Evolutionary conservation across 1,140 invertebrate genomes (phyloP).

Genomic region (Latrodectus geometricus): DNA sequence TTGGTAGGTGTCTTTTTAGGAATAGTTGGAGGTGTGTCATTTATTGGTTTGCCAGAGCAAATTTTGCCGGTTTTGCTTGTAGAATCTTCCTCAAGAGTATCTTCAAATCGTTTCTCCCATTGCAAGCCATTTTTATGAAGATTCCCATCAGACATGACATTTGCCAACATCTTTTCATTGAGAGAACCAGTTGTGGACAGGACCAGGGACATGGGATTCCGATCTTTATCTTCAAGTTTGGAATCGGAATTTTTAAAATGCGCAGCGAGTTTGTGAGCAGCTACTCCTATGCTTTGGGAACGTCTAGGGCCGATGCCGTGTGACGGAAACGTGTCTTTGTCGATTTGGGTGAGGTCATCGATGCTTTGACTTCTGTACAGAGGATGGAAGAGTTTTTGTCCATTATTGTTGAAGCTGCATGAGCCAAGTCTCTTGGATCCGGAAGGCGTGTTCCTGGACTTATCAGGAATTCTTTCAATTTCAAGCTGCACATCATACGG

Average conservation of each 20-base stretch:
- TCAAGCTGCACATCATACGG: slow-evolving; percentile 85
- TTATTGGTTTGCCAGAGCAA: background rate
- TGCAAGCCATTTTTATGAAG: slow-evolving; percentile 6
- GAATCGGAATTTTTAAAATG: slow-evolving; percentile 35
- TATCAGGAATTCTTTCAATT: slow-evolving; percentile 71
- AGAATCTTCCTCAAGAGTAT: slow-evolving; percentile 11
- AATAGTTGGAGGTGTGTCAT: background rate
- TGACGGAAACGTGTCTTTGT: slow-evolving; percentile 18
- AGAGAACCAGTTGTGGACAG: slow-evolving; percentile 48
- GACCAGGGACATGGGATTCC: background rate
- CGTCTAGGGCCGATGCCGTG: slow-evolving; percentile 26
- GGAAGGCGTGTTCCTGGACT: background rate
- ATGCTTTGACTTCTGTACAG: slow-evolving; percentile 78
- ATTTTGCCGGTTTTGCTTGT: background rate
- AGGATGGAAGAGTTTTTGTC: slow-evolving; percentile 74
- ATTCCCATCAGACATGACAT: slow-evolving; percentile 49
- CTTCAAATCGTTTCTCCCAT: slow-evolving; percentile 40
- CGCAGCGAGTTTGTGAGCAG: slow-evolving; percentile 28
- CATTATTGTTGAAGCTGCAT: slow-evolving; percentile 39
- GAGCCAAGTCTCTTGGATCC: slow-evolving; percentile 20
- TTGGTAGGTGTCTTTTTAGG: background rate
- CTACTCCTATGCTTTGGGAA: slow-evolving; percentile 37
- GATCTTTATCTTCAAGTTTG: slow-evolving; percentile 11
- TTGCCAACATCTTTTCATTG: slow-evolving; percentile 60
- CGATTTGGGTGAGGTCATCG: slow-evolving; percentile 72